These are phyloP conservation scores for Megalopta genalis DNA, from an alignment of 1,140 invertebrate species.

Conservation along the genomic window DNA sequence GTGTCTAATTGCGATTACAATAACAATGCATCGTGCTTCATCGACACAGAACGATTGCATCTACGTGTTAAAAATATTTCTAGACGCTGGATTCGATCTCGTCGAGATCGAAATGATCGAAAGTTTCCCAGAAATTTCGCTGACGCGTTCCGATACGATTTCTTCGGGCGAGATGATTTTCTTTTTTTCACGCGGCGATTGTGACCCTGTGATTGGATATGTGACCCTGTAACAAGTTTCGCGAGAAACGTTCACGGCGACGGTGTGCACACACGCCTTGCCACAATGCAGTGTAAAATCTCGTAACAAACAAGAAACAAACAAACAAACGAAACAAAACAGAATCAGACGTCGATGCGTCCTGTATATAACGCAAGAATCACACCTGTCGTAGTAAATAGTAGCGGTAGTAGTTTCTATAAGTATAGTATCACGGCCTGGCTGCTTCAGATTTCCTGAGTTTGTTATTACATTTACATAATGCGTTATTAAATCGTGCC, in stretches of 20 bases:
- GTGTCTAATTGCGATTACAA: no score
- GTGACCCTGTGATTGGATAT: no score
- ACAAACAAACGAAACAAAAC: slow-evolving; percentile 73
- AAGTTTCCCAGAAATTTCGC: no score
- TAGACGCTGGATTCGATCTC: no score
- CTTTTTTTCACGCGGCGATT: no score
- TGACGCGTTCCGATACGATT: no score
- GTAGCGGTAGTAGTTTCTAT: slow-evolving; percentile 72
- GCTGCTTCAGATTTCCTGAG: slow-evolving; percentile 80
- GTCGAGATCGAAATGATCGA: no score
- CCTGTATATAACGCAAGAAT: slow-evolving; percentile 57
- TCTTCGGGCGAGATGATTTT: no score
- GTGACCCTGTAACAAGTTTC: not conserved
- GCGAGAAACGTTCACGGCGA: not conserved
- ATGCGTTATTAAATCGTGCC: slow-evolving; percentile 68
- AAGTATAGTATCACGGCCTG: slow-evolving; percentile 79
- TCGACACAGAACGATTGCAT: no score
- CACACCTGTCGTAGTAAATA: slow-evolving; percentile 56
- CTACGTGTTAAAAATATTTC: no score
- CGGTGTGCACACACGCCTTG: slow-evolving; percentile 39
- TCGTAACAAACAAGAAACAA: slow-evolving; percentile 76
- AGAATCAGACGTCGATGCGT: slow-evolving; percentile 49
- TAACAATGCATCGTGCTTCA: no score
- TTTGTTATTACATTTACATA: slow-evolving; percentile 77
- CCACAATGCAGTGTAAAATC: slow-evolving; percentile 69